Percentiles rank a stretch among this genome's conserved stretches.
These are phyloP conservation scores for Poicephalus meyeri DNA, from an alignment of 2,113 vertebrate genomes.

Conservation along the genomic window DNA sequence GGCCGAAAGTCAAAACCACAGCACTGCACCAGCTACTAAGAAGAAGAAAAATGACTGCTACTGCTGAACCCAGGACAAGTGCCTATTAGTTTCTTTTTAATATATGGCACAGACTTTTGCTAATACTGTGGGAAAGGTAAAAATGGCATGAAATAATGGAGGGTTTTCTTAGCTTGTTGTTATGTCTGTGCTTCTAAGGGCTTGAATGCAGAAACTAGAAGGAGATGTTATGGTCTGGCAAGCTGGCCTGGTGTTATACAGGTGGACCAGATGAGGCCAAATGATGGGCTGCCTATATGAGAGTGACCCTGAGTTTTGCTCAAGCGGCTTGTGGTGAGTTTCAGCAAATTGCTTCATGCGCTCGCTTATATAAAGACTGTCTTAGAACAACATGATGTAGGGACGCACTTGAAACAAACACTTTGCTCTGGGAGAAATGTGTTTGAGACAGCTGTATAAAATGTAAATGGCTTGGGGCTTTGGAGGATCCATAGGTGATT, in stretches of 20 bases:
- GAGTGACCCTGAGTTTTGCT: background rate
- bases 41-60: too few species aligned
- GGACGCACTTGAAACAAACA: accelerated
- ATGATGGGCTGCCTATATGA: background rate
- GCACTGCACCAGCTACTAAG: too few species aligned
- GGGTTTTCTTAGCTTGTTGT: background rate
- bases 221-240: background rate
- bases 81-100: background rate
- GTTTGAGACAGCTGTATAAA: background rate
- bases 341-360: background rate
- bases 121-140: background rate
- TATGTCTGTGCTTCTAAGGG: background rate
- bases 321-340: background rate
- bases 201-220: background rate
- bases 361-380: background rate
- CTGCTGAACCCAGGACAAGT: too few species aligned
- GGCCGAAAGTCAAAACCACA: too few species aligned
- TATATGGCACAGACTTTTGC: background rate
- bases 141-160: background rate
- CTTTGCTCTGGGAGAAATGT: background rate
- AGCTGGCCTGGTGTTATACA: background rate
- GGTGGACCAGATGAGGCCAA: background rate
- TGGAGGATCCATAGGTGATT: background rate
- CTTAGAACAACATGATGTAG: background rate
- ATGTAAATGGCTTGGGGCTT: background rate